A percentile compares a stretch with the other conserved stretches of the same genome.
These are phyloP conservation scores for Antheraea assamensis DNA, from an alignment of 2,888 invertebrate species.

Conservation along the genomic window DNA sequence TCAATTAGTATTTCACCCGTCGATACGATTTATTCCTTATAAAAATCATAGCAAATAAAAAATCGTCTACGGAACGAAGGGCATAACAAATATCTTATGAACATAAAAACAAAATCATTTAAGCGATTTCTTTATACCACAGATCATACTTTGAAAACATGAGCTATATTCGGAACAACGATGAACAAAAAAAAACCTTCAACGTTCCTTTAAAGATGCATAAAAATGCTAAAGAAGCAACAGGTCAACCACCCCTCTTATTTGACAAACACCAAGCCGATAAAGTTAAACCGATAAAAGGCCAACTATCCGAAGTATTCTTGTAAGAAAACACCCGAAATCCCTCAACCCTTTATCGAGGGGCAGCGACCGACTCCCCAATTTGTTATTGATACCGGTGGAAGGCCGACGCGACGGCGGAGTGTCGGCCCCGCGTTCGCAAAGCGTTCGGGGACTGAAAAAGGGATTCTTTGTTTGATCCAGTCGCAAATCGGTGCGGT, in stretches of 20 bases:
- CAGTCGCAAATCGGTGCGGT: conserved; percentile 68
- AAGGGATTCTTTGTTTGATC: conserved; percentile 72
- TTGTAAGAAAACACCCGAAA: conserved; percentile 61
- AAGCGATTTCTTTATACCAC: background rate
- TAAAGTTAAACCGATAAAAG: conserved; percentile 50
- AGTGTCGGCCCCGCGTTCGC: conserved; percentile 40
- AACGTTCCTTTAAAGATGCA: background rate
- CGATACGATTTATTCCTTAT: no score
- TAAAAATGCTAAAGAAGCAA: conserved; percentile 9
- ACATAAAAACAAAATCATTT: no score
- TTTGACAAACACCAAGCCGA: conserved; percentile 28
- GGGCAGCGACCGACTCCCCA: conserved; percentile 55
- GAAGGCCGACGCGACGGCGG: conserved; percentile 60
- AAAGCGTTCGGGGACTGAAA: conserved; percentile 66
- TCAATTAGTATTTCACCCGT: no score
- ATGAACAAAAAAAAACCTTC: background rate
- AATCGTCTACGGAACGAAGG: no score
- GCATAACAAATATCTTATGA: no score
- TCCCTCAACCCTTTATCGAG: conserved; percentile 57
- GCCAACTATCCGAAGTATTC: conserved; percentile 38
- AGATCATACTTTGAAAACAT: background rate
- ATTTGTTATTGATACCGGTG: conserved; percentile 77
- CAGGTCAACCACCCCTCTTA: background rate
- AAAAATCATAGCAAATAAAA: no score
- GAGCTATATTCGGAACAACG: background rate